phyloP scores from a whole-genome alignment of 1,140 invertebrate species.

The Cherax destructor region DNA sequence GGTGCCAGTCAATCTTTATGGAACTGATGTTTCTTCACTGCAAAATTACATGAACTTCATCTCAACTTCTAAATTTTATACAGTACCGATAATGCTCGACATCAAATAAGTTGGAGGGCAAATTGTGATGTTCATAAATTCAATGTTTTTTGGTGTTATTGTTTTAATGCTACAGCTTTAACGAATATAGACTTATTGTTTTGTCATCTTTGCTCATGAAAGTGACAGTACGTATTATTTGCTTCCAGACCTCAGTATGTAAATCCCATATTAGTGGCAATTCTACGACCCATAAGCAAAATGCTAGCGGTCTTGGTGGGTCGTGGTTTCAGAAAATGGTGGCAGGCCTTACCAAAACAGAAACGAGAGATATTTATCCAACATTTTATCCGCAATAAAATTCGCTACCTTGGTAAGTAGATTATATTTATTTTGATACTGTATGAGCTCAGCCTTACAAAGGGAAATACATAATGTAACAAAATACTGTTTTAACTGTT shows the following conservation, averaged over 20 bases:
- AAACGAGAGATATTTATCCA: conserved; percentile 73
- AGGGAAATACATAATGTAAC: too few species aligned
- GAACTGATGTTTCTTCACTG: too few species aligned
- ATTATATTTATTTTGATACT: conserved; percentile 8
- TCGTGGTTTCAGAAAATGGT: conserved; percentile 77
- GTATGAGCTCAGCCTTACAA: too few species aligned
- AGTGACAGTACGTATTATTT: neutral
- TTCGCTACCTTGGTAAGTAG: conserved; percentile 37
- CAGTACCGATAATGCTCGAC: too few species aligned
- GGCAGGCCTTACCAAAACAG: conserved; percentile 75
- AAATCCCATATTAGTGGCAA: conserved; percentile 28
- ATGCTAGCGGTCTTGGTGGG: conserved; percentile 75
- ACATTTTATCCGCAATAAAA: conserved; percentile 73
- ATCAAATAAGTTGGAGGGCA: too few species aligned
- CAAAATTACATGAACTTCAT: too few species aligned
- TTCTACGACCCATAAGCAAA: conserved; percentile 74
- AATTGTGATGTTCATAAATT: too few species aligned
- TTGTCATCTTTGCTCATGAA: neutral
- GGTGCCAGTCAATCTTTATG: too few species aligned
- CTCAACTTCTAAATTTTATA: too few species aligned
- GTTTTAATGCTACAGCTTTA: too few species aligned
- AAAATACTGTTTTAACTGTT: too few species aligned
- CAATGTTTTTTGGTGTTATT: too few species aligned
- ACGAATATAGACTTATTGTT: neutral
- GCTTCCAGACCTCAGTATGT: conserved; percentile 38